phyloP scores from a whole-genome alignment of 1,140 invertebrate genomes.

The Leptinotarsa defecta region DNA sequence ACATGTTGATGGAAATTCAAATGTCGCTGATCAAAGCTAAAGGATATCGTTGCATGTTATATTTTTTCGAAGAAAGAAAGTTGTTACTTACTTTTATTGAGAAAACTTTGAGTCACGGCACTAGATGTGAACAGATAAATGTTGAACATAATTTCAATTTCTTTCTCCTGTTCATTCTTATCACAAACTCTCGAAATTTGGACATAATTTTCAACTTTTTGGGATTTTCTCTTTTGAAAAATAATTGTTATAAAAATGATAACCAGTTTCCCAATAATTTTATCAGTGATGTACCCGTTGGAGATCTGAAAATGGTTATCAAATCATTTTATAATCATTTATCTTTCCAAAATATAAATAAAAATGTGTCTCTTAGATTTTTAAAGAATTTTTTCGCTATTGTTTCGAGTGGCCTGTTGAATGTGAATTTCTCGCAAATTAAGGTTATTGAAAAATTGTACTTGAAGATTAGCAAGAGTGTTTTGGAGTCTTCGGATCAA shows the following conservation, averaged over 20 bases:
- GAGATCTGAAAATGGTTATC: conserved; percentile 33
- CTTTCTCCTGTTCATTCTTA: conserved; percentile 30
- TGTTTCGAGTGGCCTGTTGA: conserved; percentile 40
- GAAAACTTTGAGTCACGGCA: conserved; percentile 31
- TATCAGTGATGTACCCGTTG: conserved; percentile 28
- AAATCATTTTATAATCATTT: conserved; percentile 34
- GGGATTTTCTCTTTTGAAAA: conserved; percentile 32
- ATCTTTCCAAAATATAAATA: conserved; percentile 25
- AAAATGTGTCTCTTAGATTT: conserved; percentile 29
- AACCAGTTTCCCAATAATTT: conserved; percentile 36
- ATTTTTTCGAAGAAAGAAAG: conserved; percentile 37
- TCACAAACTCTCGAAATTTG: conserved; percentile 37
- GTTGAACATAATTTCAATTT: conserved; percentile 28
- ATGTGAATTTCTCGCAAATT: conserved; percentile 33
- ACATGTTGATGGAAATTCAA: conserved; percentile 29
- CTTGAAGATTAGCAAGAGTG: conserved; percentile 31
- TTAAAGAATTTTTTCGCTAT: conserved; percentile 39
- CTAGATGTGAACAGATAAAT: conserved; percentile 30
- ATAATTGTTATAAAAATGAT: conserved; percentile 35
- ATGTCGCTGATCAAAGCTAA: conserved; percentile 18
- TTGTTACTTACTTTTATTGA: conserved; percentile 29
- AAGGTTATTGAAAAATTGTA: conserved; percentile 37
- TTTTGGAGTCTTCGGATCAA: conserved; percentile 14
- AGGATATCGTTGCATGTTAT: conserved; percentile 10
- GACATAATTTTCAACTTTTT: conserved; percentile 43